Evolutionary conservation across 2,888 invertebrate species (phyloP), one percentile per base, ranked within the genome.

Genomic region (Electrophaes corylata): DNA sequence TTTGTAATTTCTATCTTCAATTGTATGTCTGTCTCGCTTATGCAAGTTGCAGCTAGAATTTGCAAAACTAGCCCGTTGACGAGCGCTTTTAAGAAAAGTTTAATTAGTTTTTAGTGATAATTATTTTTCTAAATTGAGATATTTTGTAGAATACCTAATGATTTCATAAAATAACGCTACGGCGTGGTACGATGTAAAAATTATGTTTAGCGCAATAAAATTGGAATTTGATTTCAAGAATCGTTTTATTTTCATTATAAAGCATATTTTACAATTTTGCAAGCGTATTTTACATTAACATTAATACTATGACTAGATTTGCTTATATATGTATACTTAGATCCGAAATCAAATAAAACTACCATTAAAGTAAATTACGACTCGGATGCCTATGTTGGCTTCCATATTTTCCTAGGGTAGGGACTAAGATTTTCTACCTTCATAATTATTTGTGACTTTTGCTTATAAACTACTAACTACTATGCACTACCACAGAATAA

Each of bases 171-270:
- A 47, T 69, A 70, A 65, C 66, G 63, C 58, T 45, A 33, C 53
- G 67, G 64, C 64, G 69, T 64, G 66, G 65, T 73, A 75, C 70
- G 67, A 67, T 72, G 71, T 75, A 70, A 70, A 79, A 84, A 84
- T 84, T 84, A 83, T 84, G 83, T 85, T 83, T 80, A 77, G 75
- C 79, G 75, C 61, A 82, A 82, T 83, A 84, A 84, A 84, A 62
- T 71, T 80, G 78, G 78, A 83, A 83, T 84, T 80, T 76, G 68
- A 84, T 84, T 85, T 84, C 76, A 51, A 49, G 50, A 41, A 48
- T 64, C 45, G 67, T 81, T 83, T 81, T 71, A 76, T 78, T 83
- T 68, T 33, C 23, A 44, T 3, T 51, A 11, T 14, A 45, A 47
- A 47, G n/a, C 45, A 47, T 16, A 41, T 18, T 26, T 18, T 49